Evolutionary conservation across 2,113 vertebrate species (phyloP).

Genomic region (Fregata magnificens): DNA sequence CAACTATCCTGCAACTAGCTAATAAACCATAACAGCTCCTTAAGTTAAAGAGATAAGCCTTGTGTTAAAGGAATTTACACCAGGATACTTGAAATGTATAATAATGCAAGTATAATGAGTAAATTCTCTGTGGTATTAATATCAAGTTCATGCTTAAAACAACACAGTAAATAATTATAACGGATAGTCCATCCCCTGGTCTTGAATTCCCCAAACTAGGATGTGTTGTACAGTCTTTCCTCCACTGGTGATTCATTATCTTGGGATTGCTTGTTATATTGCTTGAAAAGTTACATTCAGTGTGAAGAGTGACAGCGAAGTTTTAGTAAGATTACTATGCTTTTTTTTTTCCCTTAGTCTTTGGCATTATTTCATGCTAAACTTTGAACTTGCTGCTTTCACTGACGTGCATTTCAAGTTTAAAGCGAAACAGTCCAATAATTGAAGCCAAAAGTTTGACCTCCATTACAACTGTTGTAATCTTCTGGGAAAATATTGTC

Average conservation of each 20-base stretch:
- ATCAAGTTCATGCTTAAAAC: background rate
- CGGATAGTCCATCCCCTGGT: background rate
- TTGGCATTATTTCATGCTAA: constrained; percentile 50
- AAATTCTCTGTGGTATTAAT: background rate
- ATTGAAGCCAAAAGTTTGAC: constrained; percentile 58
- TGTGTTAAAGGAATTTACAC: background rate
- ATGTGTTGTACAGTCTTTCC: background rate
- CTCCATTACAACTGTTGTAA: constrained; percentile 37
- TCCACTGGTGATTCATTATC: background rate
- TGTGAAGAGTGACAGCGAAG: background rate
- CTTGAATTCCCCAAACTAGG: background rate
- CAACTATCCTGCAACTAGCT: background rate
- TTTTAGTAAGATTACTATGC: background rate
- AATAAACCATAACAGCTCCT: background rate
- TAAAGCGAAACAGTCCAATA: constrained; percentile 11
- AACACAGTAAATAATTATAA: background rate
- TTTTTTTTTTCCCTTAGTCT: background rate
- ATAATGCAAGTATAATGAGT: background rate
- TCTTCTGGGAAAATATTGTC: constrained; percentile 65
- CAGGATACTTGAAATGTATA: background rate
- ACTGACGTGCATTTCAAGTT: constrained; percentile 33
- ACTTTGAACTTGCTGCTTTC: constrained; percentile 45
- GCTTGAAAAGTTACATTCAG: background rate
- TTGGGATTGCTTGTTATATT: background rate
- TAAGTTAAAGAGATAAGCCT: background rate